Evolutionary conservation across 2,113 vertebrate genomes (phyloP).

Genomic region (Zosterops pallidus): DNA sequence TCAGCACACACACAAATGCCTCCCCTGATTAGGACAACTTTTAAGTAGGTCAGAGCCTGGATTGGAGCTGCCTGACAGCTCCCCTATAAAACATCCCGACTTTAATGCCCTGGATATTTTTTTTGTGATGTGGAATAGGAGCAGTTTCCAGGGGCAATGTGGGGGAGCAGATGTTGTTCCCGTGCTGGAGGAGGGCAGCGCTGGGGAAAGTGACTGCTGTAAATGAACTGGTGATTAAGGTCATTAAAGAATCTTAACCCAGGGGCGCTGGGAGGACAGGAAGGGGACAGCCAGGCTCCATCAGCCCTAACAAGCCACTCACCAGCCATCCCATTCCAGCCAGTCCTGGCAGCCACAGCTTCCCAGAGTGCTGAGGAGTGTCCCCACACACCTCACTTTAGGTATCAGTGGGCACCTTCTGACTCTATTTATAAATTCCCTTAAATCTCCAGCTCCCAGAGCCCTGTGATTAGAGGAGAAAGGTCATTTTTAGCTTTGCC

Average conservation of each 20-base stretch:
- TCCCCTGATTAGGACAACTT: constrained; percentile 56
- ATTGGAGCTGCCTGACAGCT: constrained; percentile 33
- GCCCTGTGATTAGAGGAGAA: neutral
- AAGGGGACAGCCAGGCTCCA: neutral
- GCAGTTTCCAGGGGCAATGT: constrained; percentile 13
- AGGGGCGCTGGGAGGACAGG: neutral
- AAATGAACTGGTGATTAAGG: constrained; percentile 50
- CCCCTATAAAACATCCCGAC: constrained; percentile 43
- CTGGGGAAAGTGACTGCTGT: constrained; percentile 37
- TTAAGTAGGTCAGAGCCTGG: constrained; percentile 62
- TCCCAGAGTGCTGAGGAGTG: neutral
- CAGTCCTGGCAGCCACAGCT: neutral
- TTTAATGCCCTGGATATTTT: constrained; percentile 44
- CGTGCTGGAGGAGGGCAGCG: neutral
- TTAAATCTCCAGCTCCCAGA: neutral
- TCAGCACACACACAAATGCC: constrained; percentile 24
- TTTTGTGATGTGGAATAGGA: constrained; percentile 27
- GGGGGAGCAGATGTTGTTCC: constrained; percentile 49
- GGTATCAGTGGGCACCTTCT: neutral
- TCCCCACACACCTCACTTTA: neutral
- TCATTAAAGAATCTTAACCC: constrained; percentile 32
- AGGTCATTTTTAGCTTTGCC: neutral
- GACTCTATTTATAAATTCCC: neutral
- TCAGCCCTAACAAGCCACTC: neutral
- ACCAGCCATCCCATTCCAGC: neutral